phyloP scores from a whole-genome alignment of 1,140 invertebrate genomes.

The Sinella curviseta region DNA sequence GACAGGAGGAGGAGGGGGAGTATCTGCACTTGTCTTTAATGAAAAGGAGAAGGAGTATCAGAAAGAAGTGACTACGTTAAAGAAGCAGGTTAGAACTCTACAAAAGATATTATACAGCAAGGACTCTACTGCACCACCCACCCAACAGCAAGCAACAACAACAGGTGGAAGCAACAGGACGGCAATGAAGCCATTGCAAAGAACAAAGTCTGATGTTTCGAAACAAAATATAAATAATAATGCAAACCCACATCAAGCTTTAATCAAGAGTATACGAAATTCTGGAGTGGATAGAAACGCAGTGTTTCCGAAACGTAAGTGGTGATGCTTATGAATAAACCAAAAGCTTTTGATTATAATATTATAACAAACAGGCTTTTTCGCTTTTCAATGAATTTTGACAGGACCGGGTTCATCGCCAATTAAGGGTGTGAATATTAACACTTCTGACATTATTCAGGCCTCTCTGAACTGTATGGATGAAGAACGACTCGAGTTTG shows the following conservation, averaged over 20 bases:
- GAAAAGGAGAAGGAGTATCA: conserved; percentile 47
- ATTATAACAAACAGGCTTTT: too few relatives aligned
- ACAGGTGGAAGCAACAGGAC: neutral
- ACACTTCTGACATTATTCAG: conserved; percentile 10
- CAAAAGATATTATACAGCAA: conserved; percentile 46
- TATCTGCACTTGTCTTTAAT: neutral
- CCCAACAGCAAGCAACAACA: neutral
- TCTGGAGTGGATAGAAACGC: neutral
- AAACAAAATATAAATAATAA: conserved; percentile 29
- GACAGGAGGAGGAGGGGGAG: neutral
- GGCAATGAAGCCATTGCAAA: conserved; percentile 19
- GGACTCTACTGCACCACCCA: conserved; percentile 30
- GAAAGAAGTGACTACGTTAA: conserved; percentile 37
- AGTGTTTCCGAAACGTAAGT: neutral
- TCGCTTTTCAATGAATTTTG: neutral
- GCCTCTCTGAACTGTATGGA: conserved; percentile 35
- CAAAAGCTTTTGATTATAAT: too few relatives aligned
- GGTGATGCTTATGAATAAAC: too few relatives aligned
- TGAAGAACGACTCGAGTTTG: conserved; percentile 39
- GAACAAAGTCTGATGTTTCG: conserved; percentile 29
- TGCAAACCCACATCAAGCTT: neutral
- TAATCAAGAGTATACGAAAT: neutral
- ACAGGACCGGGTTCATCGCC: neutral
- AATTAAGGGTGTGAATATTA: neutral
- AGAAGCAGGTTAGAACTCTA: conserved; percentile 46